Percentiles rank a stretch among this genome's conserved stretches.
These are phyloP conservation scores for Leuctra nigra DNA, from an alignment of 2,888 invertebrate species.

Conservation along the genomic window DNA sequence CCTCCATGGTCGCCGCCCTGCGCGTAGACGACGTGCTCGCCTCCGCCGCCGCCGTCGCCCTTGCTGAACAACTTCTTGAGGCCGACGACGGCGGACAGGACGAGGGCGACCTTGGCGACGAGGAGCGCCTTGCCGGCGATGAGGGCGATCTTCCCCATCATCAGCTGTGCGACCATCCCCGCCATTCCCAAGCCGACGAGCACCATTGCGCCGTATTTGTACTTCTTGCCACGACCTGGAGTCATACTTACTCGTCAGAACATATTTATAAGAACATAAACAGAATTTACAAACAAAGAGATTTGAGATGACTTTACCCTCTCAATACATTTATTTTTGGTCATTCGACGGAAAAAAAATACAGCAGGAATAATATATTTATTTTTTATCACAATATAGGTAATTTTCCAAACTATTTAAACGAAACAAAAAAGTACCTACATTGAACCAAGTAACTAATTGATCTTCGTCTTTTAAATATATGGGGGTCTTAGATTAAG, in stretches of 20 bases:
- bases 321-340: too few relatives aligned
- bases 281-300: too few relatives aligned
- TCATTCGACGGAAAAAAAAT: too few relatives aligned
- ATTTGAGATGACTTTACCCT: too few relatives aligned
- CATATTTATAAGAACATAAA: background rate
- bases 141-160: constrained; percentile 60
- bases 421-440: too few relatives aligned
- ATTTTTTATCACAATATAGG: too few relatives aligned
- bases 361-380: too few relatives aligned
- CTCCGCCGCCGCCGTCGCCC: constrained; percentile 28
- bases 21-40: constrained; percentile 29
- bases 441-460: too few relatives aligned
- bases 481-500: too few relatives aligned
- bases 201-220: constrained; percentile 17
- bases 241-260: background rate
- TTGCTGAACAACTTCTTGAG: constrained; percentile 31
- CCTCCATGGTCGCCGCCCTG: constrained; percentile 38
- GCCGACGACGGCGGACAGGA: constrained; percentile 47
- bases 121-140: constrained; percentile 60
- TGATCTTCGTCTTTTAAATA: too few relatives aligned
- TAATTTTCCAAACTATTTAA: too few relatives aligned
- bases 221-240: constrained; percentile 43
- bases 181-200: constrained; percentile 50
- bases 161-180: constrained; percentile 56
- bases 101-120: constrained; percentile 57